phyloP scores from a whole-genome alignment of 2,888 invertebrate species.

The Itoplectis maculator region DNA sequence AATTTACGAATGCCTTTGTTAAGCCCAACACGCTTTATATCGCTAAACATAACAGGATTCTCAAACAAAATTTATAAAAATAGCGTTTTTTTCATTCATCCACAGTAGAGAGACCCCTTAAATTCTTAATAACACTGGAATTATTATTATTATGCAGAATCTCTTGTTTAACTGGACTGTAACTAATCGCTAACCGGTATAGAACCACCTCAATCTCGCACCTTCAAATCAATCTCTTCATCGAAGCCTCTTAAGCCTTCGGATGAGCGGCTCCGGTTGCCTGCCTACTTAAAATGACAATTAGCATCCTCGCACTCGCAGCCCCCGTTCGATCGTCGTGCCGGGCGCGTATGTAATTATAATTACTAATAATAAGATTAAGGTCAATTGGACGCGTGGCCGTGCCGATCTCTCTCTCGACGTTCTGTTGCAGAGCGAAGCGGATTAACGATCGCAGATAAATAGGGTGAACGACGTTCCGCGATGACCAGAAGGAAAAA shows the following conservation, averaged over 20 bases:
- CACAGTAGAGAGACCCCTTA: too few species aligned
- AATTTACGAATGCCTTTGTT: too few species aligned
- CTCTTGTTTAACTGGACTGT: too few species aligned
- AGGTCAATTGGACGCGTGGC: constrained; percentile 68
- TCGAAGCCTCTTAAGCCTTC: constrained; percentile 20
- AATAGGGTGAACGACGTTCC: constrained; percentile 67
- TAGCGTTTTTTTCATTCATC: too few species aligned
- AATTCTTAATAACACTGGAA: too few species aligned
- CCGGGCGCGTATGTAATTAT: constrained; percentile 57
- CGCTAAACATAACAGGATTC: too few species aligned
- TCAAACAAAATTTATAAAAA: too few species aligned
- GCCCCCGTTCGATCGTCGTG: constrained; percentile 42
- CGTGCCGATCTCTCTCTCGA: constrained; percentile 48
- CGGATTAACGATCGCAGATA: constrained; percentile 71
- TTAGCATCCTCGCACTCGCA: constrained; percentile 58
- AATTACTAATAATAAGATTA: constrained; percentile 73
- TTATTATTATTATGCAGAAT: too few species aligned
- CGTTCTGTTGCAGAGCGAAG: constrained; percentile 61
- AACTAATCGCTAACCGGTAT: too few species aligned
- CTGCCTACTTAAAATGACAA: constrained; percentile 47
- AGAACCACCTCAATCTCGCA: background rate
- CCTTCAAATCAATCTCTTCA: constrained; percentile 5
- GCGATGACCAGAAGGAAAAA: constrained; percentile 47
- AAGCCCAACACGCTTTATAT: too few species aligned
- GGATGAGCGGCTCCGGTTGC: constrained; percentile 4